phyloP scores from a whole-genome alignment of 2,797 vertebrate genomes.

The Neomorphus geoffroyi region DNA sequence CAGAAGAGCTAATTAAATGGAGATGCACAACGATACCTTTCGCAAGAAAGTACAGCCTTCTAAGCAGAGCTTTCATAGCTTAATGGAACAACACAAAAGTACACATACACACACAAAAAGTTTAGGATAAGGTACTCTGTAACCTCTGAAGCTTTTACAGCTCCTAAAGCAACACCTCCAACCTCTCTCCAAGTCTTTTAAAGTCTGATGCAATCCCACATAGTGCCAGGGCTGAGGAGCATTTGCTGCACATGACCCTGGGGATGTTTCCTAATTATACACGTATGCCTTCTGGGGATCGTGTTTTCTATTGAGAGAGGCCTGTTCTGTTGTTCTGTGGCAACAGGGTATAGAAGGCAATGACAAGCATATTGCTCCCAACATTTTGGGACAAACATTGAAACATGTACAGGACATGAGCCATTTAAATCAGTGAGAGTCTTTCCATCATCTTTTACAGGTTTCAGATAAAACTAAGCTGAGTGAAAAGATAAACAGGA shows the following conservation, averaged over 20 bases:
- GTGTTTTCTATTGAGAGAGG: fast-evolving
- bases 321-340: not conserved
- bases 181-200: not conserved
- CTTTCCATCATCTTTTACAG: not conserved
- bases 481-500: not conserved
- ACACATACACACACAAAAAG: no score
- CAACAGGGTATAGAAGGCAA: not conserved
- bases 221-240: not conserved
- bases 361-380: not conserved
- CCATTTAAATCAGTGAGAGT: not conserved
- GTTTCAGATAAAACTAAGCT: not conserved
- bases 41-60: not conserved
- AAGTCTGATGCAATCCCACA: not conserved
- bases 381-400: not conserved
- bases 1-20: not conserved
- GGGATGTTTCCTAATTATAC: not conserved
- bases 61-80: not conserved
- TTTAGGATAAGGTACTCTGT: not conserved
- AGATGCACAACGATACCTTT: not conserved
- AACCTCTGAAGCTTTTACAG: not conserved
- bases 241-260: not conserved
- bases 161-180: not conserved
- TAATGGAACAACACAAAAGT: not conserved
- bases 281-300: not conserved
- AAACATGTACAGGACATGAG: not conserved